Base-by-base conservation (phyloP, 23 tunicate species). In the Corella eumyota region DNA sequence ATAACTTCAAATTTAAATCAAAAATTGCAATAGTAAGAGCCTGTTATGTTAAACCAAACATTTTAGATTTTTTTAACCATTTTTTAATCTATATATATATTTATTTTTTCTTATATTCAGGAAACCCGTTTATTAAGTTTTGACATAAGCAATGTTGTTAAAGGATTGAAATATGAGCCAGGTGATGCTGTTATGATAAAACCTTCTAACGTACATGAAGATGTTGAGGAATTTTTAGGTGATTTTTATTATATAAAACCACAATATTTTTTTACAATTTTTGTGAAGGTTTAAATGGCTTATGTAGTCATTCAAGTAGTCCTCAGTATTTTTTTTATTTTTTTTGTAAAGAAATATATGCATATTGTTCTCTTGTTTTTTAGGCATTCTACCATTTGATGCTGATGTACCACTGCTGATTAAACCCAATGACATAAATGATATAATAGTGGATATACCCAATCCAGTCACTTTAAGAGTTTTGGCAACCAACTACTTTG, bases 111-210 rank as follows among this genome's bases (percentile, higher is more conserved):
- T n/a, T n/a, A n/a, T n/a, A n/a, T 22, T 53, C 58, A 71, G 75
- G 78, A 86, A 30, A 77, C 85, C 0, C 50, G 79, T 3, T 56
- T 72, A n/a, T 34, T 86, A 6, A 47, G 47, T 34, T 66, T 86
- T 22, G 85, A 77, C 50, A 58, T 84, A 17, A 69, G 73, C 0
- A 2, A 57, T 9, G 72, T 56, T 15, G 51, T 64, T 24, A 50
- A 55, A 17, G 46, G 64, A n/a, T n/a, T 88, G 50, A 25, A 22
- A 25, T 92, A 84, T 68, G 66, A 84, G 48, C 90, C 99, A 45
- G 99, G 99, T 15, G 99, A 93, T 72, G 99, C 85, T 66, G 76
- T 85, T 22, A 93, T 84, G 86, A 64, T 93, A 26, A 67, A 59
- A 68, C 99, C 99, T 0, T 36, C 61, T 0, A 93, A 93, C 52